Percentiles rank a stretch among this genome's conserved stretches.
These are phyloP conservation scores for Thinocorus orbignyianus DNA, from an alignment of 2,113 vertebrate species.

Conservation along the genomic window DNA sequence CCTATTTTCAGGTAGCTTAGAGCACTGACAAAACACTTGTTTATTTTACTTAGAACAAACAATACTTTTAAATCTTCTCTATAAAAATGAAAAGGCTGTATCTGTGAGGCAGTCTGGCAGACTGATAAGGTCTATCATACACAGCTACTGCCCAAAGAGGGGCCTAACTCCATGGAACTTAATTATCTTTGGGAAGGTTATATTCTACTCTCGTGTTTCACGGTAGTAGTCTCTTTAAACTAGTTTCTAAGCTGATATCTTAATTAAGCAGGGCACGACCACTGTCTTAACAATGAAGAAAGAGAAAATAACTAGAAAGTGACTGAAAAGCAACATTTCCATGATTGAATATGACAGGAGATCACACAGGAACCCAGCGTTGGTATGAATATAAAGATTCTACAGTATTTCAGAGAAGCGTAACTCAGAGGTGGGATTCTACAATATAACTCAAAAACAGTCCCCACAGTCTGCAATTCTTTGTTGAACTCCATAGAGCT, in stretches of 20 bases:
- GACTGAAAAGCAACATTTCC: background rate
- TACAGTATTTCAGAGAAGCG: background rate
- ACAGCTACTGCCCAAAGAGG: background rate
- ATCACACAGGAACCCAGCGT: background rate
- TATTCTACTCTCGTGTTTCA: background rate
- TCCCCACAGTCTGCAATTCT: background rate
- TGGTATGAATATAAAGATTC: background rate
- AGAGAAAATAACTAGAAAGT: background rate
- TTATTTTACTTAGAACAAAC: slow-evolving; percentile 47
- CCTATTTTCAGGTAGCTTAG: slow-evolving; percentile 66
- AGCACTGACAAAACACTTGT: slow-evolving; percentile 51
- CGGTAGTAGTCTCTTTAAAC: background rate
- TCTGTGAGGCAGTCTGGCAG: background rate
- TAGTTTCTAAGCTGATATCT: background rate
- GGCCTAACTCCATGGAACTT: background rate
- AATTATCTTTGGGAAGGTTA: background rate
- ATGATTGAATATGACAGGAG: background rate
- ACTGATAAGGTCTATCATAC: background rate
- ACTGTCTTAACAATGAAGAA: background rate
- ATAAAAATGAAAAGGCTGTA: background rate
- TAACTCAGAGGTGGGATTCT: background rate
- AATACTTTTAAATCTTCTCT: background rate
- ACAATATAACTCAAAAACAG: background rate
- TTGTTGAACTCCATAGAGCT: background rate
- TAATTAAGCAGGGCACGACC: background rate